Conservation (phyloP, 2,888 invertebrate species). For the Hirtodrosophila cameraria region DNA sequence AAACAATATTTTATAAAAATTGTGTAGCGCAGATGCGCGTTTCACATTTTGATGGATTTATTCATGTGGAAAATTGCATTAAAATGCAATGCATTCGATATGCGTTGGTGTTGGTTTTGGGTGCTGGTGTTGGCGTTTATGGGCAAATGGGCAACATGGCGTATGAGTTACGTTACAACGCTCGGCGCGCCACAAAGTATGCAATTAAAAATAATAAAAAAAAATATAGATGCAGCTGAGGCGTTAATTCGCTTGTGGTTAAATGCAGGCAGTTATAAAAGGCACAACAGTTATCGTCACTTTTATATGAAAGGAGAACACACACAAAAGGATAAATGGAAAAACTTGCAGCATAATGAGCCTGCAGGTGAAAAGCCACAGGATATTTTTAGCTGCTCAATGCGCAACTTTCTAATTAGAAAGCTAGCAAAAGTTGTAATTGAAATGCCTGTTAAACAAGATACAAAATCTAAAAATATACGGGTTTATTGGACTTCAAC, state of each 20-base stretch:
- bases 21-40: conserved; percentile 39
- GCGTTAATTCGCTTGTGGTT: conserved; percentile 55
- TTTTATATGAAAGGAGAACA: not conserved
- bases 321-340: not conserved
- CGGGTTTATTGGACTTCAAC: conserved; percentile 28
- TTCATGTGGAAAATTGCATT: conserved; percentile 75
- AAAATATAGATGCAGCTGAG: conserved; percentile 26
- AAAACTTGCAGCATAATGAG: conserved; percentile 16
- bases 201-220: conserved; percentile 47
- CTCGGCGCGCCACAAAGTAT: conserved; percentile 41
- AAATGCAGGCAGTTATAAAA: conserved; percentile 10
- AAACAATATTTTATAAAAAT: conserved; percentile 51
- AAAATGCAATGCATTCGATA: conserved; percentile 53
- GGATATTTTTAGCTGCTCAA: not conserved
- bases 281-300: conserved; percentile 12
- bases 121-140: conserved; percentile 21
- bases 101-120: not conserved
- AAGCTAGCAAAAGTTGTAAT: conserved; percentile 40
- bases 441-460: conserved; percentile 30
- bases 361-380: conserved; percentile 28
- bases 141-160: conserved; percentile 13
- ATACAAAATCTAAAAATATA: conserved; percentile 23
- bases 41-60: conserved; percentile 67
- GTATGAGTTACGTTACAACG: conserved; percentile 24
- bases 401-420: conserved; percentile 32